These are phyloP conservation scores for Melitaea cinxia DNA, from an alignment of 1,140 invertebrate species.

Conservation along the genomic window DNA sequence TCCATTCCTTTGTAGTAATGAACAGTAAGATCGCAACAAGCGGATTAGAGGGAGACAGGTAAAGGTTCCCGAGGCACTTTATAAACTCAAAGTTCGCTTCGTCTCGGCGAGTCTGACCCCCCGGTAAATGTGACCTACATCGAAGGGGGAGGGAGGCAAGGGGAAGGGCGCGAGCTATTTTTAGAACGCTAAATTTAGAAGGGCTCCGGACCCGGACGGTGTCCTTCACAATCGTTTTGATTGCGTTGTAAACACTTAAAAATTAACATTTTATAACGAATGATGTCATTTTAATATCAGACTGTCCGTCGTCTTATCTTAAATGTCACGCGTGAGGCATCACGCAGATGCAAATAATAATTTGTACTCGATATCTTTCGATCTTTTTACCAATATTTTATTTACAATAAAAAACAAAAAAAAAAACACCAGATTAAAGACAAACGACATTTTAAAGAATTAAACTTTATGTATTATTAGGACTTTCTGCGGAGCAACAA, in stretches of 20 bases:
- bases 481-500: no score
- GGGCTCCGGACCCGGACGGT: slow-evolving; percentile 45
- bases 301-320: no score
- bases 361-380: no score
- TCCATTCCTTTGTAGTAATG: no score
- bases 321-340: no score
- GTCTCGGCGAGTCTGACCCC: slow-evolving; percentile 14
- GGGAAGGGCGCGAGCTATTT: slow-evolving; percentile 50
- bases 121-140: slow-evolving; percentile 48
- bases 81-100: background rate
- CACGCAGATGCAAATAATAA: no score
- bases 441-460: no score
- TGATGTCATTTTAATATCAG: no score
- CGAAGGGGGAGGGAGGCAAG: slow-evolving; percentile 10
- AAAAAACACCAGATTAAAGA: no score
- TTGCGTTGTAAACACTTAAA: slow-evolving; percentile 12
- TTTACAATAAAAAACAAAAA: no score
- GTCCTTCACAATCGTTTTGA: slow-evolving; percentile 42
- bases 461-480: no score
- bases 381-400: no score
- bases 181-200: slow-evolving; percentile 65
- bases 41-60: slow-evolving; percentile 8
- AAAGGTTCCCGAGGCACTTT: background rate
- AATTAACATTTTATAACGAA: slow-evolving; percentile 13
- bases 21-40: background rate